Base-by-base conservation (phyloP, 2,797 vertebrate genomes). In the Danio jaintianensis region DNA sequence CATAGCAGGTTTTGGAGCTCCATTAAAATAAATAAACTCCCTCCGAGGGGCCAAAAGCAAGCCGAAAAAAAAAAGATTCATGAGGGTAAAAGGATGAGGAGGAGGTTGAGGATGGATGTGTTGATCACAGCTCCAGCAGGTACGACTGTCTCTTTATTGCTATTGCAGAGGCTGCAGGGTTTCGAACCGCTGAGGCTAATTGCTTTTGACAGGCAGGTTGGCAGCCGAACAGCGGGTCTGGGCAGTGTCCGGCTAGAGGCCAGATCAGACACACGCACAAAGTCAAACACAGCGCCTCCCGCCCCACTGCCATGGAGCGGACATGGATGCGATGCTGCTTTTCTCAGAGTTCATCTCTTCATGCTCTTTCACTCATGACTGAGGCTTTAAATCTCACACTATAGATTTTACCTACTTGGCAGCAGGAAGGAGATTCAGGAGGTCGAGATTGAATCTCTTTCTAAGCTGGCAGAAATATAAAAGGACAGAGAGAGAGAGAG, bases 21-120 rank as follows among this genome's bases (percentile, higher is more conserved):
- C 74, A 71, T 86, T 85, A 80, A 86, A 86, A 86, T 85, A 87
- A 88, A 89, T 85, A 88, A 86, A 87, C 82, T 83, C 75, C 85
- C 59, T 58, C 70, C 2, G 59, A 67, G 56, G 76, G 12, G 38
- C 52, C 20, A 71, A 56, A 80, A 80, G 55, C 80, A 83, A 71
- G 77, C 40, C 38, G 79, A n/a, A n/a, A 29, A 29, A 29, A 62
- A 78, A 63, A 77, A 83, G 83, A 89, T 89, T 87, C 81, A 86
- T 87, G 86, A 81, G 40, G 84, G 82, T 74, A 29, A 42, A 77
- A 81, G 79, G 78, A 78, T 36, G 74, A 50, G 77, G 64, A 48
- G 59, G 59, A 71, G 50, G 48, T 52, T 8, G 58, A 73, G 70
- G 66, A 70, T 42, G 58, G 47, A 62, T 70, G 63, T 59, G 79